Evolutionary conservation across 2,888 invertebrate genomes (phyloP).

Genomic region (Lepidonotus clava): DNA sequence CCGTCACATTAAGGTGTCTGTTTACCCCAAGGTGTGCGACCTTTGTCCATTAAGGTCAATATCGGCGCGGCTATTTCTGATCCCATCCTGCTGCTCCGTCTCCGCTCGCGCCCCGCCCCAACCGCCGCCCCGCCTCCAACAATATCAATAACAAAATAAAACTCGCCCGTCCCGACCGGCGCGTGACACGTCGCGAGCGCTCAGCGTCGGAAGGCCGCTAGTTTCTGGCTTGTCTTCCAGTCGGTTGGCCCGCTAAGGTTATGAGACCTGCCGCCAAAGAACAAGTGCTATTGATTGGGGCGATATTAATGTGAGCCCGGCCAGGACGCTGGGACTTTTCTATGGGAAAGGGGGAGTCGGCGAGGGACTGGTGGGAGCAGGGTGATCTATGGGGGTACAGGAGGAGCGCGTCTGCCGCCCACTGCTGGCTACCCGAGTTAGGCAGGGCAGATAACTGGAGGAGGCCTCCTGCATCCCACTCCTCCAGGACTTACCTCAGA

Average conservation of each 20-base stretch:
- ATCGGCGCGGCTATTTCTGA: background rate
- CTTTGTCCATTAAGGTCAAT: background rate
- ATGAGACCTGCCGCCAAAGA: background rate
- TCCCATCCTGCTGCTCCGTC: background rate
- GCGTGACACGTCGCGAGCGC: constrained; percentile 1
- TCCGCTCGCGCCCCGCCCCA: background rate
- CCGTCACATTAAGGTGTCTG: background rate
- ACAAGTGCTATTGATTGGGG: background rate
- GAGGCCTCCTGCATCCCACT: too few species aligned
- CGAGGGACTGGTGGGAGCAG: too few species aligned
- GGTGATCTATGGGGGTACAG: too few species aligned
- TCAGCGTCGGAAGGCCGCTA: background rate
- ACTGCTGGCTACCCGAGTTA: too few species aligned
- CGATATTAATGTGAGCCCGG: background rate
- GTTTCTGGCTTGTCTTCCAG: background rate
- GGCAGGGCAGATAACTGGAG: too few species aligned
- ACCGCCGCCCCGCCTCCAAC: background rate
- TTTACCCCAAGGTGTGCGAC: background rate
- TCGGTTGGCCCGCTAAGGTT: background rate
- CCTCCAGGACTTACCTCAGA: background rate
- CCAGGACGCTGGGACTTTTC: too few species aligned
- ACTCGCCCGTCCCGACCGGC: background rate
- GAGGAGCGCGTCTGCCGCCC: too few species aligned
- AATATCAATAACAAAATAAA: constrained; percentile 12
- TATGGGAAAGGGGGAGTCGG: too few species aligned